Conservation (phyloP, 2,113 vertebrate genomes). For the Alaudala cheleensis region DNA sequence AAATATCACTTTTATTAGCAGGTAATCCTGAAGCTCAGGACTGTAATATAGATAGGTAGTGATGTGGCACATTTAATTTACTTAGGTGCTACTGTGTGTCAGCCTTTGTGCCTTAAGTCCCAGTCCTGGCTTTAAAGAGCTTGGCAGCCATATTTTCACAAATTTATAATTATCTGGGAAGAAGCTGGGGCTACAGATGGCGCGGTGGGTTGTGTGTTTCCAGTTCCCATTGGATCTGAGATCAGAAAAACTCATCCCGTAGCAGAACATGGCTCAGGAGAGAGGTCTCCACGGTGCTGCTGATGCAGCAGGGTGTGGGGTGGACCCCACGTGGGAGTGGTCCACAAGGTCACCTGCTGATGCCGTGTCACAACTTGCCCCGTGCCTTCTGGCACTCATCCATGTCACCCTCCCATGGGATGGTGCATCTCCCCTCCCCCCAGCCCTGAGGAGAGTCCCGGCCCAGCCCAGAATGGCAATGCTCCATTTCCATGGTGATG, state of each 20-base stretch:
- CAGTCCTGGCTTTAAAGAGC: neutral
- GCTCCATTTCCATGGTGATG: neutral
- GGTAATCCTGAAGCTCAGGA: conserved; percentile 54
- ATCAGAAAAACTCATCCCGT: rapidly evolving
- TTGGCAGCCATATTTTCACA: neutral
- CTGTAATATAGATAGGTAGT: conserved; percentile 43
- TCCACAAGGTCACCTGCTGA: neutral
- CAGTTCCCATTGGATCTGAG: neutral
- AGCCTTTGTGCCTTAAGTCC: conserved; percentile 19
- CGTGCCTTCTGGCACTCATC: rapidly evolving
- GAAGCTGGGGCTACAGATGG: neutral
- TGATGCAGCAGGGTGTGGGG: neutral
- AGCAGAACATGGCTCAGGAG: neutral
- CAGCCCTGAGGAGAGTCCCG: rapidly evolving
- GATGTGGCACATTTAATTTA: conserved; percentile 51
- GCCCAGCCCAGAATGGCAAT: neutral
- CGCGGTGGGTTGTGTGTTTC: rapidly evolving
- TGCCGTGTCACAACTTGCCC: rapidly evolving
- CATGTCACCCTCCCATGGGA: rapidly evolving
- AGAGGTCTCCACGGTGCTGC: neutral
- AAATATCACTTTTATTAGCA: conserved; percentile 58
- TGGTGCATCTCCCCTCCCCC: neutral
- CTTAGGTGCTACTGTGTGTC: conserved; percentile 19
- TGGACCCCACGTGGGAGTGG: rapidly evolving
- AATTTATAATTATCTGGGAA: conserved; percentile 7